Conservation (phyloP, 2,797 vertebrate species). For the Sus cebifrons region DNA sequence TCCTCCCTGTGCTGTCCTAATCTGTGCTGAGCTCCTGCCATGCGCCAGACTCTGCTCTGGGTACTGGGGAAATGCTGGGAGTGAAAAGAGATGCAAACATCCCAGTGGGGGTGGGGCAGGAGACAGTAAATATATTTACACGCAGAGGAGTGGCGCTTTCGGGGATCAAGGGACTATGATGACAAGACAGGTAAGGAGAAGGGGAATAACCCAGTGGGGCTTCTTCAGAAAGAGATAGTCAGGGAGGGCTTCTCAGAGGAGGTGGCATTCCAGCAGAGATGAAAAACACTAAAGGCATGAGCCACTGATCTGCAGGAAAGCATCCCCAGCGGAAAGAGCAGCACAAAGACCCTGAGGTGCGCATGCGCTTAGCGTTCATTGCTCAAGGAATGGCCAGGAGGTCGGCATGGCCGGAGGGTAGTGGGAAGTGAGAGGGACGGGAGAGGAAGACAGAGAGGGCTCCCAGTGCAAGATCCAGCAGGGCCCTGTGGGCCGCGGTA, state of each 20-base stretch:
- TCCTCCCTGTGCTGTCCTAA: background rate
- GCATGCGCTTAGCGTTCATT: background rate
- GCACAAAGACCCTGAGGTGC: background rate
- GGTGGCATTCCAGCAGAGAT: background rate
- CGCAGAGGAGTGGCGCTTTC: background rate
- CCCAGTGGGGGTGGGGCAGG: background rate
- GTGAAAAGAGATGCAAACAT: background rate
- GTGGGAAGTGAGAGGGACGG: fast-evolving
- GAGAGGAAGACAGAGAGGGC: background rate
- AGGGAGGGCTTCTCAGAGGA: slow-evolving; percentile 36
- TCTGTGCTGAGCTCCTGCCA: background rate
- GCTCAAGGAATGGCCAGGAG: background rate
- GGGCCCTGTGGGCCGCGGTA: background rate
- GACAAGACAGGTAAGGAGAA: background rate
- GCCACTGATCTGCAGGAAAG: background rate
- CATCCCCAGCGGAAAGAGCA: background rate
- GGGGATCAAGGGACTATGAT: background rate
- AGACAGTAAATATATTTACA: background rate
- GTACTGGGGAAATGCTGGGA: background rate
- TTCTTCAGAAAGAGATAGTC: background rate
- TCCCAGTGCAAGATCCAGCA: background rate
- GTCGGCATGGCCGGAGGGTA: background rate
- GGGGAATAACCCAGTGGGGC: background rate
- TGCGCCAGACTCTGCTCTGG: background rate
- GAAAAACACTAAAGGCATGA: background rate